Evolutionary conservation across 1,140 invertebrate species (phyloP).

Genomic region (Armadillidium nasatum): DNA sequence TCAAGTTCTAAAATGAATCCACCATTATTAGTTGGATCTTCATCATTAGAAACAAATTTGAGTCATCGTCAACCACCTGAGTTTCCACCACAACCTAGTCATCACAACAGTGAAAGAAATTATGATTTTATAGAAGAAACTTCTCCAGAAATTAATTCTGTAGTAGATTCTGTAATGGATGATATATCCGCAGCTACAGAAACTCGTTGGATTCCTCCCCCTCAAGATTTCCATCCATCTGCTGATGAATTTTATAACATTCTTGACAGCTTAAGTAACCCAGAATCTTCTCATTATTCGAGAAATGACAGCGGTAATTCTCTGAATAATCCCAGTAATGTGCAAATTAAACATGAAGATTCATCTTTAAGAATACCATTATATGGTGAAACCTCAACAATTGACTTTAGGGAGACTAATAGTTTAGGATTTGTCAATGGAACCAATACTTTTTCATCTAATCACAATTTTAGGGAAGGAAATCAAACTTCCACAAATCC

Average conservation of each 20-base stretch:
- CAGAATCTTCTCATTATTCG: not conserved
- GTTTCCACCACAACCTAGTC: not conserved
- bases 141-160: not conserved
- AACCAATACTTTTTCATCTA: not conserved
- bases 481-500: not conserved
- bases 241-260: not conserved
- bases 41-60: not conserved
- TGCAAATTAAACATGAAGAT: not conserved
- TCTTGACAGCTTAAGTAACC: not conserved
- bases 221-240: not conserved
- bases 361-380: not conserved
- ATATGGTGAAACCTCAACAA: not conserved
- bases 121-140: not conserved
- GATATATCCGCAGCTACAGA: not conserved
- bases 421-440: not conserved
- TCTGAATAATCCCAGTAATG: not conserved
- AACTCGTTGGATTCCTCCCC: not conserved
- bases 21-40: not conserved
- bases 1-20: not conserved
- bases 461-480: not conserved
- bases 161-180: not conserved
- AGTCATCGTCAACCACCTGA: not conserved
- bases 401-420: not conserved
- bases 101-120: not conserved
- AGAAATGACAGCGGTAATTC: not conserved